Evolutionary conservation across 2,888 invertebrate genomes (phyloP).

Genomic region (Dolichopus griseipennis): DNA sequence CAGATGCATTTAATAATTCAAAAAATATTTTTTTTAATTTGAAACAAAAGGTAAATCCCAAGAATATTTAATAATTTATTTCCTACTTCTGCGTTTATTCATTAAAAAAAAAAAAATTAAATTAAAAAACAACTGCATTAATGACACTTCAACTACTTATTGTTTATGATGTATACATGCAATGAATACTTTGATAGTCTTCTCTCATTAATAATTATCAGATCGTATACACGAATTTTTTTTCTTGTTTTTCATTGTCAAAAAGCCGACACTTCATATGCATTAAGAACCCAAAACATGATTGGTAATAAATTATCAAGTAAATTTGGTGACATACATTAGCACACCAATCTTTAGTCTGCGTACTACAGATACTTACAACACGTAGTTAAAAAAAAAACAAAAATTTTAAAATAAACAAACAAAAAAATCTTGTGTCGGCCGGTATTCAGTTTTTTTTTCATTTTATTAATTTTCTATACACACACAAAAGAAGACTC

Average conservation of each 20-base stretch:
- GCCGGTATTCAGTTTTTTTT: not conserved
- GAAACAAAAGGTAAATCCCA: too few species aligned
- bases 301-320: not conserved
- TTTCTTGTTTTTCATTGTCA: not conserved
- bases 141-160: too few species aligned
- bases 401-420: not conserved
- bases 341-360: too few species aligned
- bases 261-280: not conserved
- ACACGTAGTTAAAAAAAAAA: not conserved
- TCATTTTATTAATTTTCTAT: not conserved
- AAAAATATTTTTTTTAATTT: too few species aligned
- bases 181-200: not conserved
- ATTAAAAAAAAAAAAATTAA: too few species aligned
- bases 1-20: too few species aligned
- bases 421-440: not conserved
- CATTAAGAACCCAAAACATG: not conserved
- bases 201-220: not conserved
- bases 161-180: too few species aligned
- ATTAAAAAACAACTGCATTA: too few species aligned
- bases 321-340: not conserved
- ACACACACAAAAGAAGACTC: too few species aligned
- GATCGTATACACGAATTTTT: not conserved
- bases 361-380: too few species aligned
- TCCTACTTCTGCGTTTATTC: too few species aligned
- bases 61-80: too few species aligned